Percentiles rank a stretch among this genome's conserved stretches.
phyloP scores from a whole-genome alignment of 53 echinoderm and acorn worm species.

The Stichopus horrens region DNA sequence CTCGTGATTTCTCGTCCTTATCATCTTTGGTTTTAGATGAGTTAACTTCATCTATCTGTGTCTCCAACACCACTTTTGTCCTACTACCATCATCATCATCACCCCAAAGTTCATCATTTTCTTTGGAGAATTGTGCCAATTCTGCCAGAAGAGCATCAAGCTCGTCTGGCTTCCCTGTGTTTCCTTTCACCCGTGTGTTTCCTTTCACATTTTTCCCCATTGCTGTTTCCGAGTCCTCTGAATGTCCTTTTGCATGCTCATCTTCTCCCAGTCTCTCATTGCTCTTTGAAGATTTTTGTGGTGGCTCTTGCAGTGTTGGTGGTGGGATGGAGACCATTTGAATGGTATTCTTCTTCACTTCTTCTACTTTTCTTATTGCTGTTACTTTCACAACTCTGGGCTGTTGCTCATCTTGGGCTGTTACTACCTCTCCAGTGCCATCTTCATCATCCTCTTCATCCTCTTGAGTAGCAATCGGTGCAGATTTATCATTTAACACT shows the following conservation, averaged over 20 bases:
- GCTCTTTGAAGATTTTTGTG: not conserved
- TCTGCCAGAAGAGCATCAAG: constrained; percentile 40
- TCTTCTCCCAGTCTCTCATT: not conserved
- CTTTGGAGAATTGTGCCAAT: constrained; percentile 29
- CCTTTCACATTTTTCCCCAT: not conserved
- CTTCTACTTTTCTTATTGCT: not conserved
- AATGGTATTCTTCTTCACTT: not conserved
- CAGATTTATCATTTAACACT: constrained; percentile 61
- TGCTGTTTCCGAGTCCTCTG: not conserved
- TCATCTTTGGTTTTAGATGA: not conserved
- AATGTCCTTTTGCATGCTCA: not conserved
- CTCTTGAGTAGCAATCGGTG: constrained; percentile 33
- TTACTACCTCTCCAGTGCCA: constrained; percentile 12
- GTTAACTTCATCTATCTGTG: not conserved
- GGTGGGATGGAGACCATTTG: constrained; percentile 13
- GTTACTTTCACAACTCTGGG: constrained; percentile 35
- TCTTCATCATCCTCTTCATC: constrained; percentile 52
- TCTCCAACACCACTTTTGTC: not conserved
- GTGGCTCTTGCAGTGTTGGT: not conserved
- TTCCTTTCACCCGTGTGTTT: not conserved
- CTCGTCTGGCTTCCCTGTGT: not conserved
- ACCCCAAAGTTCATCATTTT: constrained; percentile 15
- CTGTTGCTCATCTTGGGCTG: constrained; percentile 16
- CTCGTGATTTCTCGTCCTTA: not conserved
- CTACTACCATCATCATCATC: not conserved